A percentile compares a stretch with the other conserved stretches of the same genome.
Evolutionary conservation across 2,888 invertebrate species (phyloP).

Genomic region (Nemotelus pantherinus): DNA sequence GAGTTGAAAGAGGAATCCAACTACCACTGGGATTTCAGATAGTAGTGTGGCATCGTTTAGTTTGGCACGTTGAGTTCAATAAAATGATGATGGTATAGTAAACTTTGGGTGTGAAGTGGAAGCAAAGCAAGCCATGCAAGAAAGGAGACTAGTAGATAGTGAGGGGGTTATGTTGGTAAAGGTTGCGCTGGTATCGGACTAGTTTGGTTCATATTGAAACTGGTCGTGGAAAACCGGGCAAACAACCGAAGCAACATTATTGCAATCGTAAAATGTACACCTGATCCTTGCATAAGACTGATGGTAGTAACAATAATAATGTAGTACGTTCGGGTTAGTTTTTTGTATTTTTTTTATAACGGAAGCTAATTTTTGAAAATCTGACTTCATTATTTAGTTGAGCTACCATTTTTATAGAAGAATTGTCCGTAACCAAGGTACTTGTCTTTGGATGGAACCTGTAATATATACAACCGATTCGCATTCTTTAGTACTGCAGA

Average conservation of each 20-base stretch:
- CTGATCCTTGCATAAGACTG: neutral
- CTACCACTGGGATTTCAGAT: neutral
- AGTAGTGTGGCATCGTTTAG: neutral
- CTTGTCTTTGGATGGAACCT: too few species aligned
- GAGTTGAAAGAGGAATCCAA: neutral
- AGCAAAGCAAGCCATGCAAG: neutral
- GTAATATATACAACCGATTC: too few species aligned
- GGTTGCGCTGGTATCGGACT: neutral
- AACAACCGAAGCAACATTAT: neutral
- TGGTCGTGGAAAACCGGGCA: constrained; percentile 9
- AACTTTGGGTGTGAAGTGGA: neutral
- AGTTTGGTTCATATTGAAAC: constrained; percentile 29
- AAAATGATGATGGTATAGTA: neutral
- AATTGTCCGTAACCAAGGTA: too few species aligned
- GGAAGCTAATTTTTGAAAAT: too few species aligned
- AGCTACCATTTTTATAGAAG: too few species aligned
- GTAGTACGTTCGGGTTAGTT: too few species aligned
- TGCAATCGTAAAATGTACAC: constrained; percentile 19
- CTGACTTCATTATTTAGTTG: too few species aligned
- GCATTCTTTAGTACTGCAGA: too few species aligned
- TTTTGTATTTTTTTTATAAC: too few species aligned
- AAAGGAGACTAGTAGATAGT: neutral
- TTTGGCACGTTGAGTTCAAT: neutral
- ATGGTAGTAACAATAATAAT: too few species aligned
- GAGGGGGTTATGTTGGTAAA: neutral